Conservation (phyloP, 2,797 vertebrate genomes). For the Aphelocoma californica region DNA sequence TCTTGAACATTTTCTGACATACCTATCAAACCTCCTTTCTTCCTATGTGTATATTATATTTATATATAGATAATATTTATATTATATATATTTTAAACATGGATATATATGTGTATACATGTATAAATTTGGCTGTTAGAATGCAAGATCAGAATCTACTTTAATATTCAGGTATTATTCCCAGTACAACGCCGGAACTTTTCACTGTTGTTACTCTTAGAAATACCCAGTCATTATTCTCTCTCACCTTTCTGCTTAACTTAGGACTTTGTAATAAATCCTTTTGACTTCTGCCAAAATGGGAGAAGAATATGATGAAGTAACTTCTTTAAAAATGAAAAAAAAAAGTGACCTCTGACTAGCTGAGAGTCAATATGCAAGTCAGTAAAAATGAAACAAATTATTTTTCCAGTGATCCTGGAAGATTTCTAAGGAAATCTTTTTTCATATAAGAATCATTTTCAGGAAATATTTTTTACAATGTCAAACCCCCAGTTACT, state of each 20-base stretch:
- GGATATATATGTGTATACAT: neutral
- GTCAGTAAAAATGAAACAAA: neutral
- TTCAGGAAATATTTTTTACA: neutral
- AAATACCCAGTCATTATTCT: neutral
- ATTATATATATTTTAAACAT: neutral
- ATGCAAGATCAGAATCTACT: neutral
- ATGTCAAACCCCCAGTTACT: neutral
- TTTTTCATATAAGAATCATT: neutral
- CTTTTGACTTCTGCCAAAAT: neutral
- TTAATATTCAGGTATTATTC: neutral
- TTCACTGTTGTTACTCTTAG: neutral
- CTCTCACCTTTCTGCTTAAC: neutral
- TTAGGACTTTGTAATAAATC: neutral
- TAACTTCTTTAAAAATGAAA: neutral
- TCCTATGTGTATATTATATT: neutral
- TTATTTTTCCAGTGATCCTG: neutral
- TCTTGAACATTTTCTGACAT: neutral
- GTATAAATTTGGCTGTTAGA: neutral
- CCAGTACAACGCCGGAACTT: neutral
- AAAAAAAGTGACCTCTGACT: neutral
- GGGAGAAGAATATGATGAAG: neutral
- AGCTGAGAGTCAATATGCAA: neutral
- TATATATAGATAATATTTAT: neutral
- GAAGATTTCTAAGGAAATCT: neutral
- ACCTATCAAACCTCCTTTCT: neutral